A percentile compares a stretch with the other conserved stretches of the same genome.
Evolutionary conservation across 64 coral and sea anemone species (phyloP).

Genomic region (Pachyseris speciosa): DNA sequence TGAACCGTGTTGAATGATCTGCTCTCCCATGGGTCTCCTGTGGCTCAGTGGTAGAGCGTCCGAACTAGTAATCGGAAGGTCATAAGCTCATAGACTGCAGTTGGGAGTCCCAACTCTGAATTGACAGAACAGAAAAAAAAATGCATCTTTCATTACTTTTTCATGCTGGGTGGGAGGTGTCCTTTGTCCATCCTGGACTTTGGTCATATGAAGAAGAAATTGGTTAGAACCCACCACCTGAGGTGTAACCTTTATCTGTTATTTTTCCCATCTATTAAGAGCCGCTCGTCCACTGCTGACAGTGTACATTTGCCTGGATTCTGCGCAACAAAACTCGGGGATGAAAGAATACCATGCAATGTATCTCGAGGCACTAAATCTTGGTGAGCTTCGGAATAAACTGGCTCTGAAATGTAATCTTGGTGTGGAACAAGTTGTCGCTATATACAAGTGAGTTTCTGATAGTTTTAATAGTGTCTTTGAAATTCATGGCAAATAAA

Average conservation of each 20-base stretch:
- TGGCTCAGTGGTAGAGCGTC: too few species aligned
- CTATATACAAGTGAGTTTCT: conserved; percentile 78
- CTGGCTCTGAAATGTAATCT: conserved; percentile 83
- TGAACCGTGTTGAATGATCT: too few species aligned
- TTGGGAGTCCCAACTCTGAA: too few species aligned
- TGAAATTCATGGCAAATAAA: not conserved
- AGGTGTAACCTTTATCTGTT: not conserved
- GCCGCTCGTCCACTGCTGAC: conserved; percentile 84
- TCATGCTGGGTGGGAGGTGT: too few species aligned
- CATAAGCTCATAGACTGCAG: too few species aligned
- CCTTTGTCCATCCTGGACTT: too few species aligned
- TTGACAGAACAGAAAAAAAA: too few species aligned
- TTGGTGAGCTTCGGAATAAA: conserved; percentile 82
- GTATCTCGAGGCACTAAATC: conserved; percentile 81
- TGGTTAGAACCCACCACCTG: too few species aligned
- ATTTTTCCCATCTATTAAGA: conserved; percentile 39
- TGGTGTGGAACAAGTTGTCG: conserved; percentile 74
- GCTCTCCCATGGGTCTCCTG: too few species aligned
- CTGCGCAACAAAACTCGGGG: conserved; percentile 84
- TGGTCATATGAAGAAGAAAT: too few species aligned
- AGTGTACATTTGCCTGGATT: conserved; percentile 94
- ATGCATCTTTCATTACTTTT: too few species aligned
- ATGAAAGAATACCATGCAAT: conserved; percentile 98
- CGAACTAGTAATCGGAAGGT: too few species aligned
- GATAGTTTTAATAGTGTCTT: not conserved